Conservation (phyloP, 2,888 invertebrate species). For the Ecliptopera silaceata region DNA sequence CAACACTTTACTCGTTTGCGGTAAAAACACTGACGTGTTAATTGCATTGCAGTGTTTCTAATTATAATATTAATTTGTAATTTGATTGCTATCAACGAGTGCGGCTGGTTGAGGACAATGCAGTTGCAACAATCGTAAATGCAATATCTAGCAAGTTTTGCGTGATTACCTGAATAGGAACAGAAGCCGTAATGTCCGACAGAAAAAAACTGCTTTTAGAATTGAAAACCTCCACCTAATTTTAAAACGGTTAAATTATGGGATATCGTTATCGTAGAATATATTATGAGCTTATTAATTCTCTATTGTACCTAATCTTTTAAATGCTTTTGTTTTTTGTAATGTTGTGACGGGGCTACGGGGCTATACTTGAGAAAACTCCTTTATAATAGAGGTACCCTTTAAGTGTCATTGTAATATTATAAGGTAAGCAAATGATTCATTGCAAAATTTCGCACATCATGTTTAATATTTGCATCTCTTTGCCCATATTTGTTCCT, state of each 20-base stretch:
- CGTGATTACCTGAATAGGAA: not conserved
- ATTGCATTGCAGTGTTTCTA: slow-evolving; percentile 70
- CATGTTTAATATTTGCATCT: slow-evolving; percentile 10
- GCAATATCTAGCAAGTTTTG: not conserved
- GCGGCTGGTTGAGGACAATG: slow-evolving; percentile 42
- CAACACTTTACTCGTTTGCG: slow-evolving; percentile 71
- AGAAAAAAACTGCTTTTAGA: not conserved
- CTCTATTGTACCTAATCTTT: no score
- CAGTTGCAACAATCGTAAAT: slow-evolving; percentile 30
- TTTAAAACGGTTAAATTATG: no score
- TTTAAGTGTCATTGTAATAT: not conserved
- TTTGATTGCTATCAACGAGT: slow-evolving; percentile 55
- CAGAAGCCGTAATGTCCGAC: not conserved
- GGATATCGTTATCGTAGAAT: no score
- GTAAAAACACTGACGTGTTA: slow-evolving; percentile 72
- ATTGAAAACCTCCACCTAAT: no score
- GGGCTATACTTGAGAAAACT: no score
- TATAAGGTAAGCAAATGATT: not conserved
- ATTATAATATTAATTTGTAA: slow-evolving; percentile 62
- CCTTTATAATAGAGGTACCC: no score
- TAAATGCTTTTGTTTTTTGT: no score
- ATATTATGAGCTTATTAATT: no score
- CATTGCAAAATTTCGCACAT: slow-evolving; percentile 2
- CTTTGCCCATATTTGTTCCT: slow-evolving; percentile 5
- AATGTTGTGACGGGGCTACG: no score